Percentiles rank a stretch among this genome's conserved stretches.
These are phyloP conservation scores for Columba livia DNA, from an alignment of 2,113 vertebrate species.

Conservation along the genomic window DNA sequence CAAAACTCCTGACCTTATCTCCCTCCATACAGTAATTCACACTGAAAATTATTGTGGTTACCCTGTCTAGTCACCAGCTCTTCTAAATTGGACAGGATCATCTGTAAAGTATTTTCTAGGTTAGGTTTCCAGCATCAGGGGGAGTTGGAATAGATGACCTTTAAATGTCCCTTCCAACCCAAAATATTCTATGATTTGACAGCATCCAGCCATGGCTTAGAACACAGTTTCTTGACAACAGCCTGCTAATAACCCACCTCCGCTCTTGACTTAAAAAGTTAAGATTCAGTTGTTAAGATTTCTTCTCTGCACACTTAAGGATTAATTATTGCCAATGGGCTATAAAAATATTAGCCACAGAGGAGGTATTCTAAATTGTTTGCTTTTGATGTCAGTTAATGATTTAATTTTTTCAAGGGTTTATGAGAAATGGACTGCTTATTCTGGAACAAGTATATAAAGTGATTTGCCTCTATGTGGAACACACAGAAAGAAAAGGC, in stretches of 20 bases:
- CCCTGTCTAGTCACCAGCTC: background rate
- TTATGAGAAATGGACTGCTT: background rate
- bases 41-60: background rate
- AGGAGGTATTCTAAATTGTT: background rate
- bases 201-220: background rate
- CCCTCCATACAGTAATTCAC: background rate
- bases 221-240: background rate
- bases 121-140: background rate
- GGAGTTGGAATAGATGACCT: too few species aligned
- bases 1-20: background rate
- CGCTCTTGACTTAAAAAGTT: background rate
- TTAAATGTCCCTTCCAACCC: too few species aligned
- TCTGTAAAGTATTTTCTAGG: background rate
- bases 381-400: constrained; percentile 8
- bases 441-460: background rate
- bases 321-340: background rate
- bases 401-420: background rate
- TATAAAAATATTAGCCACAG: background rate
- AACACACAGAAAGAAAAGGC: background rate
- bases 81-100: background rate
- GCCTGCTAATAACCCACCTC: background rate
- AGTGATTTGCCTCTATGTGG: background rate
- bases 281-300: background rate
- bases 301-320: background rate
- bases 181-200: too few species aligned